These are phyloP conservation scores for Heliconius erato DNA, from an alignment of 2,888 invertebrate species.

Conservation along the genomic window DNA sequence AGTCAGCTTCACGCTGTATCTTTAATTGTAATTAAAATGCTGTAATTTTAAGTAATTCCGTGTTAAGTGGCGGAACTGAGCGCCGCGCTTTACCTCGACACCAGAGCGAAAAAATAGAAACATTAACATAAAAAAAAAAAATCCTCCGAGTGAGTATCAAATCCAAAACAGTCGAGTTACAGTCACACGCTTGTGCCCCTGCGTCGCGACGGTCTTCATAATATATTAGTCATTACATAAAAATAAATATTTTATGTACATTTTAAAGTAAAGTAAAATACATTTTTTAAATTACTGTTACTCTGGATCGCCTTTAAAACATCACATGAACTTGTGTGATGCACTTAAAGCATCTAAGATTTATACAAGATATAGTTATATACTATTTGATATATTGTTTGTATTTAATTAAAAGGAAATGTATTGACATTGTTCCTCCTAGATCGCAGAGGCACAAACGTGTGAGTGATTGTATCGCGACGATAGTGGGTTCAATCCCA, in stretches of 20 bases:
- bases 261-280: constrained; percentile 14
- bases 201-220: not conserved
- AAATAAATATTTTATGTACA: not conserved
- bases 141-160: too few relatives aligned
- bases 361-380: constrained; percentile 17
- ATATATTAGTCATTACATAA: not conserved
- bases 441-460: too few relatives aligned
- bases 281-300: constrained; percentile 22
- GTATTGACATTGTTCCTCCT: too few relatives aligned
- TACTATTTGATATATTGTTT: not conserved
- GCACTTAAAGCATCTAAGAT: constrained; percentile 49
- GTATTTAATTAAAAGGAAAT: not conserved
- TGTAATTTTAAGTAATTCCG: not conserved
- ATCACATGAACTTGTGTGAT: constrained; percentile 38
- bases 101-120: too few relatives aligned
- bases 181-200: too few relatives aligned
- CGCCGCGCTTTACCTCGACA: too few relatives aligned
- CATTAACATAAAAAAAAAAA: too few relatives aligned
- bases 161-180: too few relatives aligned
- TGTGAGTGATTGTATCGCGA: too few relatives aligned
- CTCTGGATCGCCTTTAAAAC: constrained; percentile 14
- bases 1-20: too few relatives aligned
- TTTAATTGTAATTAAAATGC: too few relatives aligned
- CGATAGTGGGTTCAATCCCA: too few relatives aligned
- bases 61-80: not conserved